These are phyloP conservation scores for Lanistes nyassanus DNA, from an alignment of 1,140 invertebrate genomes.

Conservation along the genomic window DNA sequence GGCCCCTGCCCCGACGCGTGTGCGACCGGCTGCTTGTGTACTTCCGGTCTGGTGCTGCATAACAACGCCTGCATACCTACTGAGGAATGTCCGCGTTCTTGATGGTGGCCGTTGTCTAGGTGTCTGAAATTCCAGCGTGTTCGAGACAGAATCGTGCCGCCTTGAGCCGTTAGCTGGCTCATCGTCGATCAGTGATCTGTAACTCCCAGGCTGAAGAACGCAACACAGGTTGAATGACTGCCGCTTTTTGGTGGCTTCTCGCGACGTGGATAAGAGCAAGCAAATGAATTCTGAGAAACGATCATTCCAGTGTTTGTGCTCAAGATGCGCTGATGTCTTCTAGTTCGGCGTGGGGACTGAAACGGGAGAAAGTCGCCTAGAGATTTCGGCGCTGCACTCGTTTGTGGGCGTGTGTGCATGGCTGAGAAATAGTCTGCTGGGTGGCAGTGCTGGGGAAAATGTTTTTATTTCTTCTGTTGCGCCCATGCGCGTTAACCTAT, in stretches of 20 bases:
- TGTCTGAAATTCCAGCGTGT: too few species aligned
- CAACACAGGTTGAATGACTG: background rate
- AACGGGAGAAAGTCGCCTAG: too few species aligned
- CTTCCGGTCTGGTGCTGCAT: slow-evolving; percentile 56
- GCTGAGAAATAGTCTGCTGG: too few species aligned
- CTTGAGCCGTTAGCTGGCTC: background rate
- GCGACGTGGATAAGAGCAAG: background rate
- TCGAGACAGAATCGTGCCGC: background rate
- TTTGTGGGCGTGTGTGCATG: too few species aligned
- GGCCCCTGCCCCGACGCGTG: slow-evolving; percentile 54
- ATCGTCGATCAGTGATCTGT: background rate
- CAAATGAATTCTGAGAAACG: background rate
- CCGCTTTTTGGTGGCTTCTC: background rate
- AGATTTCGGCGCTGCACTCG: too few species aligned
- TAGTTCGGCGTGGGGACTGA: too few species aligned
- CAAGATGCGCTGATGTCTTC: background rate
- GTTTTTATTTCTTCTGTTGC: too few species aligned
- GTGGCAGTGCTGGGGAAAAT: too few species aligned
- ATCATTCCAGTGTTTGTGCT: background rate
- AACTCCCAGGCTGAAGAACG: background rate
- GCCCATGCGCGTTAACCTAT: too few species aligned
- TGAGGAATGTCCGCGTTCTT: slow-evolving; percentile 49
- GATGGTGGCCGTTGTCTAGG: background rate
- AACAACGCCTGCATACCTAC: slow-evolving; percentile 59
- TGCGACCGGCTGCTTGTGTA: slow-evolving; percentile 61